Evolutionary conservation across 1,140 invertebrate species (phyloP), one percentile per base, ranked within the genome.

Genomic region (Cheumatopsyche charites): DNA sequence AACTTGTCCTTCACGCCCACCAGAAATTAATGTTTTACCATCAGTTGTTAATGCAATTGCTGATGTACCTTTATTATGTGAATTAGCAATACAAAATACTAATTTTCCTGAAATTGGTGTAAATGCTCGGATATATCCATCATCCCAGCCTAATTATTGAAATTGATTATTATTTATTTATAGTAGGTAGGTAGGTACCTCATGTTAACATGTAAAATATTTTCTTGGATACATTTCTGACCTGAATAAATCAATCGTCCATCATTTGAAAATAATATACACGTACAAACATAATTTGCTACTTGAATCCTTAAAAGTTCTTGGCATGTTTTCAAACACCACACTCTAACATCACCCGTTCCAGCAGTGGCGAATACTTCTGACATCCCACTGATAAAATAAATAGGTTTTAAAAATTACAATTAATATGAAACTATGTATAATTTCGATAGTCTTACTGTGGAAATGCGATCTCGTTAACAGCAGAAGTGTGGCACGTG

Each of bases 281-380:
- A 86, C 13, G 92, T 90, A 78, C 94, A 97, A 9, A 88, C 88
- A 79, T 95, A 95, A 83, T 97, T 97, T 5, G 90, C 88, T 2
- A 97, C 90, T 70, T 88, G 87, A 67, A 96, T 93, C 41, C 95
- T 85, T 0, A 95, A 84, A 62, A 95, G 81, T 85, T 97, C 95
- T 78, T 90, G 88, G 70, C 89, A 89, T 0, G 88, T 89, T 23
- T 84, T 81, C 21, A 90, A 81, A 73, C 90, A 90, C 95, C 95
- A 98, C 21, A 97, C 87, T 72, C 95, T 86, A 21, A 97, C 90
- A 76, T 92, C 90, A 78, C 96, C 89, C 77, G 90, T 88, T 67
- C 94, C 91, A 61, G 89, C 91, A 0, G 94, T 95, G 21, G 93
- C 92, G 82, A 97, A 96, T 71, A 96, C 90, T 67, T 93, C 89